Evolutionary conservation across 2,113 vertebrate species (phyloP).

Genomic region (Eidolon helvum): DNA sequence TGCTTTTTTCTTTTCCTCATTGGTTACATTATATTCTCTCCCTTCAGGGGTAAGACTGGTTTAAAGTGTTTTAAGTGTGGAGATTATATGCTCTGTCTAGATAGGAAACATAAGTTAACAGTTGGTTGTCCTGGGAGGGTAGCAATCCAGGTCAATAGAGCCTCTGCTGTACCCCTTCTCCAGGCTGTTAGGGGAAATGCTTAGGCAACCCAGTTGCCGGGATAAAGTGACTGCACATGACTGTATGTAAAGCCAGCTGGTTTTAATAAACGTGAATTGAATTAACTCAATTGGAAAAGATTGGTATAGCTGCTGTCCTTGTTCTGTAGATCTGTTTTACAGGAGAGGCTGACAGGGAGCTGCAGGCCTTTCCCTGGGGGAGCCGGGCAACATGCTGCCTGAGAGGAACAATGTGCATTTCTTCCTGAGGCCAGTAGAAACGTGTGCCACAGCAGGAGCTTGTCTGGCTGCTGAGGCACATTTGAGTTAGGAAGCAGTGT

Average conservation of each 20-base stretch:
- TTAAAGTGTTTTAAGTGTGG: not conserved
- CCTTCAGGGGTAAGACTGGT: not conserved
- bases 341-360: slow-evolving; percentile 56
- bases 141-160: not conserved
- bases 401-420: slow-evolving; percentile 46
- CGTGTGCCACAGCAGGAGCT: not conserved
- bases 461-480: slow-evolving; percentile 1
- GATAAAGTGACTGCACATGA: slow-evolving; percentile 48
- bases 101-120: not conserved
- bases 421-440: slow-evolving; percentile 38
- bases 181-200: not conserved
- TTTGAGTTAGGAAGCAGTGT: slow-evolving; percentile 13
- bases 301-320: slow-evolving; percentile 63
- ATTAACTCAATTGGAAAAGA: slow-evolving; percentile 67
- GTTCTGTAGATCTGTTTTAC: slow-evolving; percentile 62
- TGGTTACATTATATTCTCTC: not conserved
- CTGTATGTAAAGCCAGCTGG: slow-evolving; percentile 56
- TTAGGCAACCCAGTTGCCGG: not conserved
- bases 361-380: slow-evolving; percentile 36
- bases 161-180: not conserved
- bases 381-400: slow-evolving; percentile 21
- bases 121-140: not conserved
- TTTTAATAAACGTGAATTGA: slow-evolving; percentile 64
- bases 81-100: not conserved
- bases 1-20: not conserved